These are phyloP conservation scores for Esperia sulphurella DNA, from an alignment of 2,888 invertebrate genomes.

Conservation along the genomic window DNA sequence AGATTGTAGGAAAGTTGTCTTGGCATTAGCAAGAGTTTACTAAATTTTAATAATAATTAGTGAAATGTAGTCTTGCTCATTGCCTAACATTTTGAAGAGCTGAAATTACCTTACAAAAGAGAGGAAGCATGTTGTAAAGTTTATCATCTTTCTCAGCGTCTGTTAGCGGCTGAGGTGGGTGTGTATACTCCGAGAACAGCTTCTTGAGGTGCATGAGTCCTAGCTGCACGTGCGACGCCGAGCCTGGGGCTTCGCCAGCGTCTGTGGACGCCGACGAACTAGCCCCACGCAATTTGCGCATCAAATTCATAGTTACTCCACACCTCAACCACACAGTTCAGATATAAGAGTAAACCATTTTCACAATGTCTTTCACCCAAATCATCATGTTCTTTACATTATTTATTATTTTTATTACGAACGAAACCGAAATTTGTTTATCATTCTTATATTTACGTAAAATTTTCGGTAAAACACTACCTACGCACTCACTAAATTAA, in stretches of 20 bases:
- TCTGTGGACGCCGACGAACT: slow-evolving; percentile 72
- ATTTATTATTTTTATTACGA: background rate
- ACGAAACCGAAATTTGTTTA: too few species aligned
- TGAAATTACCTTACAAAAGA: slow-evolving; percentile 93
- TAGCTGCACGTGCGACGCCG: slow-evolving; percentile 89
- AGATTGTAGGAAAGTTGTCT: too few species aligned
- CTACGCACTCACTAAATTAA: background rate
- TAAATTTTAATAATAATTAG: too few species aligned
- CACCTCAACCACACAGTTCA: slow-evolving; percentile 5
- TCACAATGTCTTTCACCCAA: background rate
- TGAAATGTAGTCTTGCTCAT: too few species aligned
- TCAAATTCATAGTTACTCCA: slow-evolving; percentile 87
- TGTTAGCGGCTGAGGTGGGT: slow-evolving; percentile 89
- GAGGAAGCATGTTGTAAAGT: slow-evolving; percentile 97
- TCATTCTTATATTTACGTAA: background rate
- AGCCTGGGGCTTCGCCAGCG: slow-evolving; percentile 74
- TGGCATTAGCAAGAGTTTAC: too few species aligned
- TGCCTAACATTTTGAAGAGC: too few species aligned
- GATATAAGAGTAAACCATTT: background rate
- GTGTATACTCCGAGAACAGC: slow-evolving; percentile 95
- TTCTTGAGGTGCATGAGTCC: slow-evolving; percentile 98
- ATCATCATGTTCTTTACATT: background rate
- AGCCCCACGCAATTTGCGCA: slow-evolving; percentile 90
- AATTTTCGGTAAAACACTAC: background rate
- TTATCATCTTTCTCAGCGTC: slow-evolving; percentile 94